Base-by-base conservation (phyloP, 2,888 invertebrate genomes). In the Caenorhabditis sp. region DNA sequence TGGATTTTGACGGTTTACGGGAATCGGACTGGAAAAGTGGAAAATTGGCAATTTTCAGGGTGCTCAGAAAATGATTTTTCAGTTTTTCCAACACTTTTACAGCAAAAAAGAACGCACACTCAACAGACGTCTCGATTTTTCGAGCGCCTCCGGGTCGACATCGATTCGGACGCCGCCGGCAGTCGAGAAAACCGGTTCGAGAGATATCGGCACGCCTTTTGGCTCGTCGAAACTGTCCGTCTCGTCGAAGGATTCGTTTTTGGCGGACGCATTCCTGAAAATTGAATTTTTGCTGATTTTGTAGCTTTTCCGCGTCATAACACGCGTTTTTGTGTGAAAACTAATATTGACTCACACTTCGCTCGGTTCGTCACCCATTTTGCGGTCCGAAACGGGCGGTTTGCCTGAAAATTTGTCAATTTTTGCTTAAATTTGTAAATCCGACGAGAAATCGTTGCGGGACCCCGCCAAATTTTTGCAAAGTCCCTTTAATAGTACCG, bases 201-300 rank as follows among this genome's bases (percentile, higher is more conserved):
- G 32, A 8, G 50, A 32, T 26, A 76, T 46, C 15, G 61, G 56
- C 11, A 41, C 70, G 5, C 52, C 63, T 70, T 76, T 76, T 35
- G 66, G 66, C 52, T 76, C 70, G n/a, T 76, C 75, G 24, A 76
- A 76, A 41, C 75, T 76, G 53, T 76, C 75, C 11, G 68, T 50
- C 15, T 55, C 56, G 2, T 41, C 50, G 15, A 65, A 46, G 9
- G 56, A 45, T 13, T 37, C 27, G 11, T 37, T 50, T 37, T 43
- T 30, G 8, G 30, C 5, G 15, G n/a, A n/a, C n/a, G n/a, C n/a
- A n/a, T 7, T 11, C 6, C 62, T 63, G 24, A 22, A 41, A 35
- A 2, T 30, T 9, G 30, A 30, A 30, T 7, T 30, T 5, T 9
- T 9, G 30, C 30, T 7, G 9, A 7, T 7, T 30, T 30, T 30